Evolutionary conservation across 2,888 invertebrate species (phyloP).

Genomic region (Fragum whitleyi): DNA sequence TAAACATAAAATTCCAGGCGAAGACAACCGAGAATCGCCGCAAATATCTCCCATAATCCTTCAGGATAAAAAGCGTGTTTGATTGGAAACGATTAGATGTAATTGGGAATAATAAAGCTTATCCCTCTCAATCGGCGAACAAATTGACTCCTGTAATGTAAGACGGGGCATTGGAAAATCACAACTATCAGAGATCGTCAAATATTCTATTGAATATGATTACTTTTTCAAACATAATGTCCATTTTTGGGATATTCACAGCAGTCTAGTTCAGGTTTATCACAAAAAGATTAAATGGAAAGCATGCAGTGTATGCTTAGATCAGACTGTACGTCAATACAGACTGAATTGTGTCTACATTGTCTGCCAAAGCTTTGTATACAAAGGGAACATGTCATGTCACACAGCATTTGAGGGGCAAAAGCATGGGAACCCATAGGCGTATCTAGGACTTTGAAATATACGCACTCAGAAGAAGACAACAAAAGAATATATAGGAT

Average conservation of each 20-base stretch:
- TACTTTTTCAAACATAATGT: too few species aligned
- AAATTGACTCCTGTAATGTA: slow-evolving; percentile 55
- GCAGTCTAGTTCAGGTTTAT: neutral
- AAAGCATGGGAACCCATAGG: too few species aligned
- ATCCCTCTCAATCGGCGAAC: slow-evolving; percentile 51
- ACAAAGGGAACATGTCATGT: too few species aligned
- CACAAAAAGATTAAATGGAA: too few species aligned
- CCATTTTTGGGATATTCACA: neutral
- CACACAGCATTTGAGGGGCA: too few species aligned
- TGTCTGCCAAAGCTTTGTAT: too few species aligned
- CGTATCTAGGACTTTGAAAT: too few species aligned
- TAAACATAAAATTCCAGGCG: slow-evolving; percentile 34
- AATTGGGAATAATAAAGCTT: slow-evolving; percentile 65
- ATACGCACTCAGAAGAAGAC: too few species aligned
- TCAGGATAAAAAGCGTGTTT: slow-evolving; percentile 56
- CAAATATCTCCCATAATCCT: slow-evolving; percentile 47
- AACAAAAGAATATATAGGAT: too few species aligned
- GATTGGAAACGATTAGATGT: slow-evolving; percentile 54
- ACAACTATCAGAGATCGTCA: neutral
- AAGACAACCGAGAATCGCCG: slow-evolving; percentile 22
- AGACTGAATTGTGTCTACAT: too few species aligned
- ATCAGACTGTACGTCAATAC: too few species aligned
- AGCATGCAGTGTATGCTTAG: too few species aligned
- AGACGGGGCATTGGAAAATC: slow-evolving; percentile 3
- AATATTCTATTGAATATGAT: neutral